Conservation (phyloP, 2,888 invertebrate genomes). For the Erebia palarica region DNA sequence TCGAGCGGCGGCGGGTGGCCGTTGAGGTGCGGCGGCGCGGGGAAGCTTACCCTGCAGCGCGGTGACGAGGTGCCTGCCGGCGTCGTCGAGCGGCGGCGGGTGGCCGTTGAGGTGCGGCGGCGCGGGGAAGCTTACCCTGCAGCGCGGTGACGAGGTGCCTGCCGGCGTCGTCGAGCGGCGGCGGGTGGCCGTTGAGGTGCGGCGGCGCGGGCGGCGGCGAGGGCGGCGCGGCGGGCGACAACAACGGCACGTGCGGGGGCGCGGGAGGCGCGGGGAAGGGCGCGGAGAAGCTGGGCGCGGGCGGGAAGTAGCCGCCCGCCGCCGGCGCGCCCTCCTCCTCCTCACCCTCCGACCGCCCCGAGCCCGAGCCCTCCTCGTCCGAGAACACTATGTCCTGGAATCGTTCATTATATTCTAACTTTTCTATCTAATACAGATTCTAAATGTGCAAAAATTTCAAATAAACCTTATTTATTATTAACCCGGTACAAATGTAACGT, state of each 20-base stretch:
- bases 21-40: slow-evolving; percentile 51
- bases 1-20: slow-evolving; percentile 49
- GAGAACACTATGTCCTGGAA: slow-evolving; percentile 81
- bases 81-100: slow-evolving; percentile 49
- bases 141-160: slow-evolving; percentile 54
- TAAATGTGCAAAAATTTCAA: no score
- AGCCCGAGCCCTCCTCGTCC: slow-evolving; percentile 81
- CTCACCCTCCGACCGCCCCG: slow-evolving; percentile 85
- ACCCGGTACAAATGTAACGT: no score
- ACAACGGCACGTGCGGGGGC: slow-evolving; percentile 54
- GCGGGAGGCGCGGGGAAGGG: slow-evolving; percentile 65
- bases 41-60: slow-evolving; percentile 50
- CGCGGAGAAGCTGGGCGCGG: slow-evolving; percentile 54
- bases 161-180: slow-evolving; percentile 48
- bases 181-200: slow-evolving; percentile 47
- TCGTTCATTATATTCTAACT: no score
- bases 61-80: slow-evolving; percentile 51
- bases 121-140: slow-evolving; percentile 63
- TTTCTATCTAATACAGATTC: no score
- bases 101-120: slow-evolving; percentile 57
- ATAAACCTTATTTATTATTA: no score
- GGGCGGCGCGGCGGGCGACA: slow-evolving; percentile 53
- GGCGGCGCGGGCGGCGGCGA: slow-evolving; percentile 52
- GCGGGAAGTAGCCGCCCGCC: slow-evolving; percentile 52
- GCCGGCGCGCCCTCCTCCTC: slow-evolving; percentile 77